Base-by-base conservation (phyloP, 2,888 invertebrate genomes). In the Drosophila villosipedis region DNA sequence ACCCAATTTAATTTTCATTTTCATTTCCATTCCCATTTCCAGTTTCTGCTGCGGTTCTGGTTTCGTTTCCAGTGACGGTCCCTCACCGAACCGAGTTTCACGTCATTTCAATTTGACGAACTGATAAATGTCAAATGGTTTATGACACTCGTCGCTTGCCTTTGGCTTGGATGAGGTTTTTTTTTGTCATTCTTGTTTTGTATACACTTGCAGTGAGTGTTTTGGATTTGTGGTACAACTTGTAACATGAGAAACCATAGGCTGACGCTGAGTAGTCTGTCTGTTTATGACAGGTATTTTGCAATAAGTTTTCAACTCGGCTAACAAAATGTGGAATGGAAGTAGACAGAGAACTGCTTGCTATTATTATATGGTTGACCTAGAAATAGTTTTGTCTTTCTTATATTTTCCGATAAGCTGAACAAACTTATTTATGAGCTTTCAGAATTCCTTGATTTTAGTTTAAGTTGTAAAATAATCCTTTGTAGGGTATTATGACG, bases 101-200 rank as follows among this genome's bases (percentile, higher is more conserved):
- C 79, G 65, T 74, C 60, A 65, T 71, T 76, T 82, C 80, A 82
- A 68, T 72, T 80, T 83, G 82, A 82, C 78, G 81, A 83, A 80
- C 82, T 83, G 83, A 83, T 82, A 82, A 82, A 80, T 71, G 72
- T 83, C 72, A 75, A 80, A 82, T 80, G 78, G 70, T 83, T 83
- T 83, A 83, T 75, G 82, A 67, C 75, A 68, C 69, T 54, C 60
- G 25, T 60, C 60, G 53, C 30, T 50, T 31, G 41, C 28, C 47
- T 43, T 49, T 60, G n/a, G 33, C 12, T 68, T 47, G 41, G n/a
- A n/a, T 47, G 53, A 49, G 28, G 25, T 47, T 4, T 4, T 16
- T 47, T 22, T 50, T 22, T 39, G 22, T 33, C n/a, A 10, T 16
- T 16, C 9, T 47, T 19, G 39, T 22, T 37, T 25, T 19, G 35